Evolutionary conservation across 30 jellyfish, hydroid and myxozoan genomes (phyloP).

Genomic region (Pseudorhiza aurosa): DNA sequence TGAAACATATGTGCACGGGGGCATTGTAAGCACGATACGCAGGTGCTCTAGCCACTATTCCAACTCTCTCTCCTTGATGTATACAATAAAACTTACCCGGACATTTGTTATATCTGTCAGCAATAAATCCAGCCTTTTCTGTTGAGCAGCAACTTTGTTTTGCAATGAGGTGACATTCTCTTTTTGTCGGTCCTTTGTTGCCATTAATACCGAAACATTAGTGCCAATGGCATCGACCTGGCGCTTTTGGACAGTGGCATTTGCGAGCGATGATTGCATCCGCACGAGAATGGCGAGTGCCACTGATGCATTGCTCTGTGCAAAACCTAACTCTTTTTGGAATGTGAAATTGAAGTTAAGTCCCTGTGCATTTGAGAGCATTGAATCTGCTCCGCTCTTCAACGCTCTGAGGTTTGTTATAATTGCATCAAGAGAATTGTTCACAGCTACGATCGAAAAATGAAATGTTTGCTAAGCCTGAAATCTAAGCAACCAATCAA

Average conservation of each 20-base stretch:
- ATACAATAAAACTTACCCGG: constrained; percentile 2
- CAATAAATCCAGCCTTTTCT: constrained; percentile 1
- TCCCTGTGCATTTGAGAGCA: constrained; percentile 27
- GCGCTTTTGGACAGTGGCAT: constrained; percentile 1
- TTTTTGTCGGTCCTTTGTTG: background rate
- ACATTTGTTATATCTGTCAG: background rate
- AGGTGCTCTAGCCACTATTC: no score
- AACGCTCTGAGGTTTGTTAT: background rate
- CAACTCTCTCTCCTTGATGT: no score
- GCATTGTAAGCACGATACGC: no score
- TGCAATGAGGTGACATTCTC: background rate
- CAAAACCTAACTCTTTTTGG: constrained; percentile 6
- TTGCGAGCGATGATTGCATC: background rate
- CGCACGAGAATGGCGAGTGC: constrained; percentile 25
- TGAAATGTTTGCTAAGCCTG: no score
- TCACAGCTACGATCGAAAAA: constrained; percentile 35
- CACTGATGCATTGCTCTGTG: constrained; percentile 44
- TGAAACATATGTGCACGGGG: no score
- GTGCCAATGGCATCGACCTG: background rate
- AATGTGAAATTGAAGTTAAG: constrained; percentile 22
- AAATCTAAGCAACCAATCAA: no score
- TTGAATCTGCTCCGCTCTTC: background rate
- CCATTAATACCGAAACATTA: background rate
- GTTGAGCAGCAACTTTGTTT: constrained; percentile 7
- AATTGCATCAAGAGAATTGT: constrained; percentile 12